These are phyloP conservation scores for Melipona beecheii DNA, from an alignment of 2,888 invertebrate species.

Conservation along the genomic window DNA sequence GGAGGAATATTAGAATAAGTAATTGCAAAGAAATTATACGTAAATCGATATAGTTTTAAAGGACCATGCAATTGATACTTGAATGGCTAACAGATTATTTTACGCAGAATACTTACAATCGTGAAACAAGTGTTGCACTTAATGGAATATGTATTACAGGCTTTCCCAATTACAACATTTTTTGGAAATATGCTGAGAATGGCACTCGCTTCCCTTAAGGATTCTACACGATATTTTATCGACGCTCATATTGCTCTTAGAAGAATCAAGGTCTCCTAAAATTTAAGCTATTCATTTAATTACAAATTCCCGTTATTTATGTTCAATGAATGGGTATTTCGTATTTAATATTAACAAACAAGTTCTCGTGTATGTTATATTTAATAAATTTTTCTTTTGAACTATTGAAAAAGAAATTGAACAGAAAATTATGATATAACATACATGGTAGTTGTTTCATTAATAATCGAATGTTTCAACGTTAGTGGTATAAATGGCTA, in stretches of 20 bases:
- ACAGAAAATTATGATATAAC: neutral
- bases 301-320: constrained; percentile 73
- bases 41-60: neutral
- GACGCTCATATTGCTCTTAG: constrained; percentile 78
- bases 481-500: constrained; percentile 10
- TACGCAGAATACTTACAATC: neutral
- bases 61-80: neutral
- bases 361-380: constrained; percentile 42
- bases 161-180: constrained; percentile 77
- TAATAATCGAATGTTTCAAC: constrained; percentile 48
- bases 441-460: constrained; percentile 32
- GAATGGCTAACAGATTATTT: neutral
- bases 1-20: constrained; percentile 62
- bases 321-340: constrained; percentile 16
- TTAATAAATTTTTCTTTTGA: too few relatives aligned
- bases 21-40: constrained; percentile 5
- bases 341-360: constrained; percentile 56
- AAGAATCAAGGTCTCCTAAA: constrained; percentile 80
- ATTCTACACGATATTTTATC: constrained; percentile 75
- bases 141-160: constrained; percentile 74
- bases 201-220: constrained; percentile 75
- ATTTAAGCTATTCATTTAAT: constrained; percentile 26
- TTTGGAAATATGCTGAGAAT: constrained; percentile 78
- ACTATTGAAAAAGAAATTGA: neutral
- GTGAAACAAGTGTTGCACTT: constrained; percentile 39